Conservation (phyloP, 2,797 vertebrate genomes). For the Pagetopsis macropterus region DNA sequence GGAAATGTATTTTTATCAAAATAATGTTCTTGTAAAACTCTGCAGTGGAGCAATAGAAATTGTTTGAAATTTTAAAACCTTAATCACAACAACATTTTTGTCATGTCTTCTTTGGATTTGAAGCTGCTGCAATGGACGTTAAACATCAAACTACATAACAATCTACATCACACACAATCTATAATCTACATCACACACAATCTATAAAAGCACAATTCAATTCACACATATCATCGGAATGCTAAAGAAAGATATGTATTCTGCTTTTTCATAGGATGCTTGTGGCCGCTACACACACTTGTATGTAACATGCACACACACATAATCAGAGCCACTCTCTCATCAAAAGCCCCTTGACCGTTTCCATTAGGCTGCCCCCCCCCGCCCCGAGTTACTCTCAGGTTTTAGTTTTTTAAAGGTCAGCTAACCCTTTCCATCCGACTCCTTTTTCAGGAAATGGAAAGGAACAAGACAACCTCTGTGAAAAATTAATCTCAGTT, state of each 20-base stretch:
- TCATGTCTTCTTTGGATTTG: neutral
- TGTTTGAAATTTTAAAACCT: neutral
- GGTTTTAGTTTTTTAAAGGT: constrained; percentile 23
- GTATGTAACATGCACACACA: neutral
- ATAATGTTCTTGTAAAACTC: neutral
- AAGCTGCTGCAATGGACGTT: neutral
- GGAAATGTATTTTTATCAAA: neutral
- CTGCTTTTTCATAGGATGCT: neutral
- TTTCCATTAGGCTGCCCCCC: neutral
- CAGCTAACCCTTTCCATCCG: neutral
- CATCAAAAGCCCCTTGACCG: neutral
- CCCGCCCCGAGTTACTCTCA: neutral
- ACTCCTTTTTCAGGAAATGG: neutral
- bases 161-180: neutral
- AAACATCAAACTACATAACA: constrained; percentile 1
- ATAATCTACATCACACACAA: neutral
- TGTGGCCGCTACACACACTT: neutral
- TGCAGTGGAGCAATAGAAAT: too few species aligned
- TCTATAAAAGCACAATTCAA: neutral
- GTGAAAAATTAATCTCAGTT: neutral
- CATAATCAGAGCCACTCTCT: neutral
- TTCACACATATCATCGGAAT: too few species aligned
- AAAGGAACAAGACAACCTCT: neutral
- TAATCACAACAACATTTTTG: neutral
- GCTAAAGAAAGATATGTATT: neutral